These are phyloP conservation scores for Sapajus apella DNA, from an alignment of 2,113 vertebrate species.

Conservation along the genomic window DNA sequence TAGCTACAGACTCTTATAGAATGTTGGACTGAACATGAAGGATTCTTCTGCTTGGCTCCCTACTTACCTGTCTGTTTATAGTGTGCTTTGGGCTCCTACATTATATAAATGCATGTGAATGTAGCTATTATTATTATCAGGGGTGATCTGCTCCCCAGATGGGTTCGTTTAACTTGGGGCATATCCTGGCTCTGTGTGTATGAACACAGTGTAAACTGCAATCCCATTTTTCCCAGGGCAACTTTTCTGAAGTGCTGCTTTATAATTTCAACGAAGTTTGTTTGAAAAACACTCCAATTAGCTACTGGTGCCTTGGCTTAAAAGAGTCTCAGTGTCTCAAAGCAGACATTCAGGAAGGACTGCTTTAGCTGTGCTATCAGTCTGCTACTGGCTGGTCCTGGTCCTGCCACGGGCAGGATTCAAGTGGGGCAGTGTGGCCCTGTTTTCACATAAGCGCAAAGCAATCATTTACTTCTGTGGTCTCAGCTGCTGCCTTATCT, in stretches of 20 bases:
- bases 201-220: background rate
- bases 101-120: background rate
- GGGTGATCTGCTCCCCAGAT: background rate
- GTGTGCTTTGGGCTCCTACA: background rate
- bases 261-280: slow-evolving; percentile 16
- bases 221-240: background rate
- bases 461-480: background rate
- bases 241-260: background rate
- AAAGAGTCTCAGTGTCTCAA: slow-evolving; percentile 6
- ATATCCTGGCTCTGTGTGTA: background rate
- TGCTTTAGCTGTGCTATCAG: background rate
- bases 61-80: background rate
- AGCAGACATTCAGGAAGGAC: slow-evolving; percentile 44
- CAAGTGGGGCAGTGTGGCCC: background rate
- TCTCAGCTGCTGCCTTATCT: background rate
- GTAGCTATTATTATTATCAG: background rate
- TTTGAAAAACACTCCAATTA: slow-evolving; percentile 48
- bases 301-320: background rate
- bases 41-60: background rate
- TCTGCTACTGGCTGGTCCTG: background rate
- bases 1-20: background rate
- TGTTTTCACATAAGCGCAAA: background rate
- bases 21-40: background rate
- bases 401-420: background rate
- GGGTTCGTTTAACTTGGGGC: background rate